Evolutionary conservation across 2,113 vertebrate species (phyloP), one percentile per base, ranked within the genome.

Genomic region (Sapajus apella): DNA sequence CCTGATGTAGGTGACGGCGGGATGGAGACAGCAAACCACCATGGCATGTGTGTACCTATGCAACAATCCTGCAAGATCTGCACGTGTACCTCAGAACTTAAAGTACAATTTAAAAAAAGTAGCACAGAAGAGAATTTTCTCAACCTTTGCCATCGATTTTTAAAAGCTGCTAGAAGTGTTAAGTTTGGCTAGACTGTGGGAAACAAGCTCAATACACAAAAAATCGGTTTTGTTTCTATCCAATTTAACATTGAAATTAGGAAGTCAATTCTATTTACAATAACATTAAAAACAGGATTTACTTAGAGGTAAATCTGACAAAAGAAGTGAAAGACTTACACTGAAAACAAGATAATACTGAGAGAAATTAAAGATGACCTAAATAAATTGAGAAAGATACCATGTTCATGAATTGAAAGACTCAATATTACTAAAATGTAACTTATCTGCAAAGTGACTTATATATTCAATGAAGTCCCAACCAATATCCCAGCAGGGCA

Each of bases 171-270:
- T 55, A 93, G 12, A 64, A 89, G 10, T 47, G 88, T 64, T 80
- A 47, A 70, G 52, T 84, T 90, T 68, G 84, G 3, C 35, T 83
- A 77, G 3, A 85, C 25, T 92, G 8, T 72, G 6, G 35, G 13
- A 80, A 55, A 80, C 10, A 83, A 72, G 8, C 14, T 80, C 21
- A 93, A 84, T 58, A 88, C 43, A 75, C 58, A 23, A 73, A 77
- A 32, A 77, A n/a, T 12, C 8, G 37, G 18, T 23, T 50, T 16
- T 56, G 80, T 91, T 76, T 61, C 45, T 21, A 83, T 43, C n/a
- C n/a, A 89, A 80, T 75, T 61, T 87, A 27, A 95, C 97, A 83
- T 27, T 94, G 21, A 94, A 88, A 76, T 93, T 85, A 97, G 76
- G 82, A 87, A 86, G 80, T 50, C 56, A 84, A 84, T 43, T 92